A percentile compares a stretch with the other conserved stretches of the same genome.
phyloP scores from a whole-genome alignment of 2,797 vertebrate species.

The Serranus cabrilla region DNA sequence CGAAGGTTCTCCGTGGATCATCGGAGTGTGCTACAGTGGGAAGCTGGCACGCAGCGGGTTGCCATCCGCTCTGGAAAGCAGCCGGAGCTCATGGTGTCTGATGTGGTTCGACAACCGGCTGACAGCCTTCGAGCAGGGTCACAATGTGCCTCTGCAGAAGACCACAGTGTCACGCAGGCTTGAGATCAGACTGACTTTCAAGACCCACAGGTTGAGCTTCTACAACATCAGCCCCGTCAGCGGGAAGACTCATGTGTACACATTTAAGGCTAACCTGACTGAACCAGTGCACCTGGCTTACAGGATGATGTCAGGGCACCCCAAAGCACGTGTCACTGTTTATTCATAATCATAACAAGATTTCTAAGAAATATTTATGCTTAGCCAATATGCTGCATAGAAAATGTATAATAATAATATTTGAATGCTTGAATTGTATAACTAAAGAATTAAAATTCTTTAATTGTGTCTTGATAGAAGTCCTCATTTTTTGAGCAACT shows the following conservation, averaged over 20 bases:
- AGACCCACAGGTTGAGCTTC: slow-evolving; percentile 78
- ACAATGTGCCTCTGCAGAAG: slow-evolving; percentile 74
- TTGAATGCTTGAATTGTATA: slow-evolving; percentile 3
- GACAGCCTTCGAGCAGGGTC: slow-evolving; percentile 80
- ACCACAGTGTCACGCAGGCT: slow-evolving; percentile 77
- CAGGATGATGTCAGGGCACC: slow-evolving; percentile 85
- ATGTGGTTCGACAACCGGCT: slow-evolving; percentile 86
- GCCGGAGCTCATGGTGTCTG: slow-evolving; percentile 82
- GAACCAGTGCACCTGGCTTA: slow-evolving; percentile 84
- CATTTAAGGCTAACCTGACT: slow-evolving; percentile 76
- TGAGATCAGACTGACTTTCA: slow-evolving; percentile 83
- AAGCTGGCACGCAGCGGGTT: slow-evolving; percentile 74
- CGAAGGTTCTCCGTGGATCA: slow-evolving; percentile 80
- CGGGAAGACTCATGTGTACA: slow-evolving; percentile 82
- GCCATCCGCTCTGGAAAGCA: slow-evolving; percentile 84
- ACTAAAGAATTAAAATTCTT: not conserved
- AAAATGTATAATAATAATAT: not conserved
- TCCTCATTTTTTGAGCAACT: not conserved
- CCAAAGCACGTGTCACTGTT: slow-evolving; percentile 79
- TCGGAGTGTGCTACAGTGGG: slow-evolving; percentile 79
- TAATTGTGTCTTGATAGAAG: not conserved
- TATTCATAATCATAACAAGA: slow-evolving; percentile 50
- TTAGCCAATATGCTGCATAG: not conserved
- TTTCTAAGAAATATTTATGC: not conserved
- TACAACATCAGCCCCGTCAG: slow-evolving; percentile 75